Base-by-base conservation (phyloP, 1,140 invertebrate genomes). In the Metaphire vulgaris region DNA sequence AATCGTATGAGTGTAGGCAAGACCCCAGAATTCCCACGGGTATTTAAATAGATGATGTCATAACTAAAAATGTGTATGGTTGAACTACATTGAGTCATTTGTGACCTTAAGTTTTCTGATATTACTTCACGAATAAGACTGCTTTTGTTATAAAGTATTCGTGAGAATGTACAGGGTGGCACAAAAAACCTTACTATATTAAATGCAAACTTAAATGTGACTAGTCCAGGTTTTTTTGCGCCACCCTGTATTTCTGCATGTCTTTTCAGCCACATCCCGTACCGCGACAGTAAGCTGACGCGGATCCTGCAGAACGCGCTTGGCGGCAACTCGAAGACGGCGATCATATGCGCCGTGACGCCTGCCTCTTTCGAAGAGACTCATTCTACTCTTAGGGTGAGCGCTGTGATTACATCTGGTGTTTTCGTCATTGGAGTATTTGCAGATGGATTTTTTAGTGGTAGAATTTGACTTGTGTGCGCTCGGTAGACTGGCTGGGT, bases 321-420 rank as follows among this genome's bases (percentile, higher is more conserved):
- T 0, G 89, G 89, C 75, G 90, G 90, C 6, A 91, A 91, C 80
- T 89, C 88, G 68, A 90, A 90, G 80, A 91, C 90, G 0, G 87
- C 89, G 64, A 90, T 91, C 84, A 88, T 90, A 69, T 83, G 83
- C 78, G 83, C 89, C 21, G 87, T 91, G 28, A 89, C 89, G 71
- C 90, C 90, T 2, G 89, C 89, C 1, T 88, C 89, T 78, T 82
- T 89, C 16, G 89, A 90, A 77, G 89, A 90, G 81, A 89, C 89
- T 0, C 80, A 89, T 31, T 90, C 89, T 70, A 90, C 90, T 1
- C 82, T 91, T 6, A 83, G 80, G 81, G 85, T 86, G 76, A 77
- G 74, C 67, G n/a, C n/a, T n/a, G 21, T 75, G 2, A n/a, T 1
- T 26, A n/a, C 34, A 74, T 32, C 15, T 74, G n/a, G 14, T 65